Evolutionary conservation across 2,888 invertebrate genomes (phyloP), one percentile per base, ranked within the genome.

Genomic region (Spisula subtruncata): DNA sequence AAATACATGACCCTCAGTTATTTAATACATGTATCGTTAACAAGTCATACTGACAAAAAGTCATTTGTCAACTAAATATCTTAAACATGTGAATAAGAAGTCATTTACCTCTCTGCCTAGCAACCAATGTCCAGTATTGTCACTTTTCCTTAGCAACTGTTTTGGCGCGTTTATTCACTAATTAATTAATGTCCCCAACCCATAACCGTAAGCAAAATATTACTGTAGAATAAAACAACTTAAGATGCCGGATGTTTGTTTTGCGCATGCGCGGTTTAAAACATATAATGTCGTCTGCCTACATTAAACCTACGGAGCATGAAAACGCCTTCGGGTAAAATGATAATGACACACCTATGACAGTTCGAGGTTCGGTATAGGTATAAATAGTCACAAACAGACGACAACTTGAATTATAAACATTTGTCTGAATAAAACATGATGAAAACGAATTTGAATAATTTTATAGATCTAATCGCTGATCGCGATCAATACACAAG

Each of bases 221-320:
- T 25, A 71, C 14, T 14, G 32, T 10, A 32, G 71, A 32, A 71
- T 71, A 14, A 71, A 71, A 71, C 71, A 51, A 29, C 79, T 87
- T 75, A 46, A 79, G 46, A 85, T 85, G 85, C 75, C 85, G 85
- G 85, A 85, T 54, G 35, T 79, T 18, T 14, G 20, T 29, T 41
- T 60, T 46, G 82, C 91, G 91, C 91, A 91, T 89, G 91, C 91
- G 89, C 29, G 29, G 12, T 60, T 81, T 56, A n/a, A 79, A 81
- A 75, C 56, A 79, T 81, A 86, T 81, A 86, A 25, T 89, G 88
- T 91, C 91, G 91, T 91, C 91, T 91, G 91, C 91, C 54, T 85
- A 85, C 80, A 54, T 87, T n/a, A 56, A 56, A 71, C 41, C 79
- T 83, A 32, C 79, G 25, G 60, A 87, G 80, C 80, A 51, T 83